Evolutionary conservation across 2,888 invertebrate species (phyloP).

Genomic region (Notodonta ziczac): DNA sequence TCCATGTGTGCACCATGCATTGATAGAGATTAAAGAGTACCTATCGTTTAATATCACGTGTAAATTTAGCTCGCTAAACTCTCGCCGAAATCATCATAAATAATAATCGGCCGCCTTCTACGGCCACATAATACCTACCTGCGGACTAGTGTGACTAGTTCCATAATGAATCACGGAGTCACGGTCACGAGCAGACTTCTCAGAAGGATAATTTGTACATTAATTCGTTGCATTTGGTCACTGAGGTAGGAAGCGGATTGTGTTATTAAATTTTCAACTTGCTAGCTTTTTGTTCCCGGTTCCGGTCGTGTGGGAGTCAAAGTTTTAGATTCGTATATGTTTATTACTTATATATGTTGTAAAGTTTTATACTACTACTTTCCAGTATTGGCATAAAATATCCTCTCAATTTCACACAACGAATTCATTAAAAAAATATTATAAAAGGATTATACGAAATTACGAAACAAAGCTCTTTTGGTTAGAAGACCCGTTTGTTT

Average conservation of each 20-base stretch:
- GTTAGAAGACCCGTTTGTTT: too few relatives aligned
- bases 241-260: conserved; percentile 40
- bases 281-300: conserved; percentile 1
- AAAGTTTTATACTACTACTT: too few relatives aligned
- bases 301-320: neutral
- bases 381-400: too few relatives aligned
- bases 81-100: conserved; percentile 21
- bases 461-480: too few relatives aligned
- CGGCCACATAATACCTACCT: conserved; percentile 30
- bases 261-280: conserved; percentile 20
- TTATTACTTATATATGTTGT: too few relatives aligned
- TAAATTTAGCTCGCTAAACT: conserved; percentile 5
- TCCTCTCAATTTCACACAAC: too few relatives aligned
- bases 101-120: conserved; percentile 12
- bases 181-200: conserved; percentile 50
- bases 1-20: too few relatives aligned
- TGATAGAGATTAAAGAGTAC: too few relatives aligned
- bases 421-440: too few relatives aligned
- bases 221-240: conserved; percentile 41
- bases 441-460: too few relatives aligned
- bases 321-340: neutral
- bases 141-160: conserved; percentile 41
- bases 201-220: conserved; percentile 51
- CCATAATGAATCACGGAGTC: conserved; percentile 38
- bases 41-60: neutral